Conservation (phyloP, 2,888 invertebrate genomes). For the Anthrax anthrax region DNA sequence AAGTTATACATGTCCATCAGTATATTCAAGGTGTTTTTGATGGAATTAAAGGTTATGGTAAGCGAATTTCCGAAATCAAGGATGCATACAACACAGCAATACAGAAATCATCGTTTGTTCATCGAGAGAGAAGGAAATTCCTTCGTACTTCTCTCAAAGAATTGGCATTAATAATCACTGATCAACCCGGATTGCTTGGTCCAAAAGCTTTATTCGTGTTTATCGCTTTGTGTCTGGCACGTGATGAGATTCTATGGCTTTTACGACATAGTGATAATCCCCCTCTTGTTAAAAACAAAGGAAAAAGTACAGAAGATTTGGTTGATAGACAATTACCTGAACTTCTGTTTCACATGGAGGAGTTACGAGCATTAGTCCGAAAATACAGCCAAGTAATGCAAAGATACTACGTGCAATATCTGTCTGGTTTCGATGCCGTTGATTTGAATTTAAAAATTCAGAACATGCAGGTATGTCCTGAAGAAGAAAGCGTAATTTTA, state of each 20-base stretch:
- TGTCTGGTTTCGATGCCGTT: conserved; percentile 91
- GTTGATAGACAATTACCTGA: conserved; percentile 95
- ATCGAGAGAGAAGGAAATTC: conserved; percentile 92
- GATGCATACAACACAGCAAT: conserved; percentile 84
- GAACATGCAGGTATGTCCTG: conserved; percentile 69
- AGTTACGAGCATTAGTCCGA: conserved; percentile 81
- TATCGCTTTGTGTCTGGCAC: conserved; percentile 86
- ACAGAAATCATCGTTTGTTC: conserved; percentile 79
- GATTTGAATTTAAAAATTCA: conserved; percentile 76
- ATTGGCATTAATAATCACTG: conserved; percentile 84
- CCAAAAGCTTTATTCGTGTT: conserved; percentile 95
- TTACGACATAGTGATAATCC: conserved; percentile 93
- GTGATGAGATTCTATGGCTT: conserved; percentile 97
- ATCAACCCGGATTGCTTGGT: conserved; percentile 94
- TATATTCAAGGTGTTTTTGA: conserved; percentile 90
- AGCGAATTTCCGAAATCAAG: conserved; percentile 88
- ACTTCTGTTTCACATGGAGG: conserved; percentile 95
- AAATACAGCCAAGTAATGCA: conserved; percentile 97
- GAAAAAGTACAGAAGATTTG: conserved; percentile 79
- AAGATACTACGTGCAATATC: conserved; percentile 92
- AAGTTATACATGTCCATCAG: conserved; percentile 89
- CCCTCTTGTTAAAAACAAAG: conserved; percentile 71
- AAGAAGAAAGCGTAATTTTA: conserved; percentile 88
- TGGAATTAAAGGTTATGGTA: conserved; percentile 83
- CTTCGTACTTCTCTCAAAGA: conserved; percentile 90